Base-by-base conservation (phyloP, 2,888 invertebrate genomes). In the Pachydiplax longipennis region DNA sequence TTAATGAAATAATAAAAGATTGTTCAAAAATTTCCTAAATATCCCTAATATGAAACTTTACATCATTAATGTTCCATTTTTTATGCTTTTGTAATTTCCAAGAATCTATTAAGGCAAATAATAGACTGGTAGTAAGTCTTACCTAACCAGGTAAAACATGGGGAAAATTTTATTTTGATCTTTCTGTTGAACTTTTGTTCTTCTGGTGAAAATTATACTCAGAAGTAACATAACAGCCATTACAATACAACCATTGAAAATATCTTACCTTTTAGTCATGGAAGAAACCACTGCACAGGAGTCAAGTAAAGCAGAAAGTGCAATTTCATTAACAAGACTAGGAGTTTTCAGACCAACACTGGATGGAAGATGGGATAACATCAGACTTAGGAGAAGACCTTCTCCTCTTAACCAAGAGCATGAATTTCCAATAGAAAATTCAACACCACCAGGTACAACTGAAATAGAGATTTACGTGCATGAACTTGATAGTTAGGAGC, bases 331-430 rank as follows among this genome's bases (percentile, higher is more conserved):
- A 35, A 87, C 61, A 13, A 87, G 35, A 37, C 44, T 80, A 12
- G 58, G 58, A 5, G 58, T 40, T 37, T 82, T 82, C 5, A 15
- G 22, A 18, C 18, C 4, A 48, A 48, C 25, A 90, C 22, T 53
- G 0, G 53, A 44, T 80, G 90, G 31, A 40, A 90, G 53, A 90
- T 58, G 44, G 18, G 48, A 90, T 44, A 90, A 25, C 10, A 90
- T 10, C 12, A 80, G 18, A 35, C 80, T 48, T 8, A 90, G 73
- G 37, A 90, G n/a, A 8, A 80, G 80, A 48, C 48, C 73, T 44
- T 90, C 80, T 80, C 90, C 90, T 90, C 80, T 80, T 22, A 90
- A 73, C 90, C 90, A 90, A 15, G 44, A 37, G 8, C 15, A 48
- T 22, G 80, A 80, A 58, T 90, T 80, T 44, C 90, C 48, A 31